A percentile compares a stretch with the other conserved stretches of the same genome.
Evolutionary conservation across 2,113 vertebrate genomes (phyloP).

Genomic region (Gulo gulo): DNA sequence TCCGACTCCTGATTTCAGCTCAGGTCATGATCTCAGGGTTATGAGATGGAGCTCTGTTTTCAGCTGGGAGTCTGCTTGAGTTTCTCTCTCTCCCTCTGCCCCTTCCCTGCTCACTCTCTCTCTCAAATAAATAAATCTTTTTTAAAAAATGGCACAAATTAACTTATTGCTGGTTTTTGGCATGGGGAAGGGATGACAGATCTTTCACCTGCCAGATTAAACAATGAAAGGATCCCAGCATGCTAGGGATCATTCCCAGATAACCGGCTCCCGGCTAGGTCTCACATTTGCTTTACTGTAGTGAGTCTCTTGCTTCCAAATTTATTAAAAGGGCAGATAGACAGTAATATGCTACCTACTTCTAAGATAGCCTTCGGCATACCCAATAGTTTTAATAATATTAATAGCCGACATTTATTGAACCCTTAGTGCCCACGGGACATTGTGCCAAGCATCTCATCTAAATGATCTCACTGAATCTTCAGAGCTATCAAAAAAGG

Average conservation of each 20-base stretch:
- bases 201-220: neutral
- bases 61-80: neutral
- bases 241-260: neutral
- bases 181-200: neutral
- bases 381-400: neutral
- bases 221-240: neutral
- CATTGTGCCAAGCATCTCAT: neutral
- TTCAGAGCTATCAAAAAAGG: neutral
- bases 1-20: neutral
- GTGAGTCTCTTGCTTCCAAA: conserved; percentile 27
- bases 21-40: neutral
- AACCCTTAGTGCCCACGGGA: neutral
- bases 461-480: neutral
- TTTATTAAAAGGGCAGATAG: neutral
- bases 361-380: neutral
- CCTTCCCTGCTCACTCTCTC: neutral
- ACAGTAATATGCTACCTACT: neutral
- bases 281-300: neutral
- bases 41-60: neutral
- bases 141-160: neutral
- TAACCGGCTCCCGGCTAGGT: neutral
- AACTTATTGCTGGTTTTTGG: neutral
- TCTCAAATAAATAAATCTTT: too few relatives aligned
- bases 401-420: neutral
- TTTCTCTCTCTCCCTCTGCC: neutral